Evolutionary conservation across 2,113 vertebrate genomes (phyloP).

Genomic region (Lasiurus cinereus): DNA sequence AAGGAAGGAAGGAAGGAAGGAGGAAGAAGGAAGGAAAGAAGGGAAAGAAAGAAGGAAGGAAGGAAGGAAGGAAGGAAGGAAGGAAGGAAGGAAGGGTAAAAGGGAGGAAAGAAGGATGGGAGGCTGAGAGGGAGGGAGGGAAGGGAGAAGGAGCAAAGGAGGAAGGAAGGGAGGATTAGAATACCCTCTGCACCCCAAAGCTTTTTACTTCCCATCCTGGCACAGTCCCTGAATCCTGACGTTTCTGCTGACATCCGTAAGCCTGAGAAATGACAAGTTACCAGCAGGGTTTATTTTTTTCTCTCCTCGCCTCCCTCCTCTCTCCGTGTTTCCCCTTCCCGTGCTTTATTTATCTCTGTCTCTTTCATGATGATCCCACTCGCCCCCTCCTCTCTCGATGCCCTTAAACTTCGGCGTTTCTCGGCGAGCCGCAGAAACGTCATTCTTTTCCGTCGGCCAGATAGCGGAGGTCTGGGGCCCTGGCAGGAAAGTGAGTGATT

Average conservation of each 20-base stretch:
- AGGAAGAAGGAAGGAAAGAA: accelerated
- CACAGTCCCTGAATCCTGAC: neutral
- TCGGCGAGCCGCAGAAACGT: conserved; percentile 81
- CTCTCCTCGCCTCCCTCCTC: neutral
- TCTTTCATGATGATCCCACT: conserved; percentile 61
- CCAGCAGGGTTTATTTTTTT: neutral
- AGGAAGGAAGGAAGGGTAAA: accelerated
- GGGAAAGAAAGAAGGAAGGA: accelerated
- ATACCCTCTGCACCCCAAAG: neutral
- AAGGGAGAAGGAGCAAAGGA: accelerated
- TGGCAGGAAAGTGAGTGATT: conserved; percentile 76
- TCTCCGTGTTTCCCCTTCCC: neutral
- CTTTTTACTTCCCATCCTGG: neutral
- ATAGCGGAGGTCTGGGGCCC: conserved; percentile 76
- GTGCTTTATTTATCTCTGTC: conserved; percentile 39
- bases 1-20: neutral
- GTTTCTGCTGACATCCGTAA: neutral
- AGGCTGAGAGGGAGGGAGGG: accelerated
- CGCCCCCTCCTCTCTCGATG: conserved; percentile 65
- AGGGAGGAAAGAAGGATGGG: too few relatives aligned
- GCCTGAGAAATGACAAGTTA: conserved; percentile 48
- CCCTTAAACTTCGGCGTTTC: conserved; percentile 82
- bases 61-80: accelerated
- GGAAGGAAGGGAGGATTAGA: accelerated
- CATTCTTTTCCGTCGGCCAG: conserved; percentile 75